phyloP scores from a whole-genome alignment of 2,113 vertebrate species.

The Oncorhynchus clarkii region DNA sequence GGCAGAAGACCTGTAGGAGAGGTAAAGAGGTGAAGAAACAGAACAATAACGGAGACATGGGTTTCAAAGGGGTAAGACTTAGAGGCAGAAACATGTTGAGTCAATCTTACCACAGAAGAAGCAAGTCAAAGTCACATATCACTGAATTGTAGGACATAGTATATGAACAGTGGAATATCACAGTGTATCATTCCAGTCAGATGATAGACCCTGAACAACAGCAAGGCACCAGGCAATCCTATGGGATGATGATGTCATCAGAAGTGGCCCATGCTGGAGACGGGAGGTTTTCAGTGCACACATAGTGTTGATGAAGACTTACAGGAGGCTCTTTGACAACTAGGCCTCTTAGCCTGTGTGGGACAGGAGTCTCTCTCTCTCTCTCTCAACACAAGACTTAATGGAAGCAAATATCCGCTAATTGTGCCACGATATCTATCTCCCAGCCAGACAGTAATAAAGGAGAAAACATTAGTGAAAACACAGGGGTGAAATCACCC shows the following conservation, averaged over 20 bases:
- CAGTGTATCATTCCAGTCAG: background rate
- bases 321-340: background rate
- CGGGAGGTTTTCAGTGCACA: background rate
- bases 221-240: background rate
- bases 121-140: background rate
- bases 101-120: background rate
- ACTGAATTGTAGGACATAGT: background rate
- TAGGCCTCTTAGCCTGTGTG: background rate
- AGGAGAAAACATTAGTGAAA: background rate
- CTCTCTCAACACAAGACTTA: background rate
- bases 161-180: background rate
- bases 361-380: too few relatives aligned
- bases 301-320: background rate
- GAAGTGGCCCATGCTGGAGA: background rate
- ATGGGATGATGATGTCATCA: background rate
- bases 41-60: background rate
- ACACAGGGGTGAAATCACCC: conserved; percentile 1
- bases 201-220: background rate
- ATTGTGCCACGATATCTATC: background rate
- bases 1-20: background rate
- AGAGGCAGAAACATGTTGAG: background rate
- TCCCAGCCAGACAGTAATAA: background rate
- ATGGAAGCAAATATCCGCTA: background rate
- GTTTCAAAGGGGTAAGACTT: background rate
- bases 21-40: background rate